Conservation (phyloP, 2,888 invertebrate genomes). For the Barypeithes pellucidus region DNA sequence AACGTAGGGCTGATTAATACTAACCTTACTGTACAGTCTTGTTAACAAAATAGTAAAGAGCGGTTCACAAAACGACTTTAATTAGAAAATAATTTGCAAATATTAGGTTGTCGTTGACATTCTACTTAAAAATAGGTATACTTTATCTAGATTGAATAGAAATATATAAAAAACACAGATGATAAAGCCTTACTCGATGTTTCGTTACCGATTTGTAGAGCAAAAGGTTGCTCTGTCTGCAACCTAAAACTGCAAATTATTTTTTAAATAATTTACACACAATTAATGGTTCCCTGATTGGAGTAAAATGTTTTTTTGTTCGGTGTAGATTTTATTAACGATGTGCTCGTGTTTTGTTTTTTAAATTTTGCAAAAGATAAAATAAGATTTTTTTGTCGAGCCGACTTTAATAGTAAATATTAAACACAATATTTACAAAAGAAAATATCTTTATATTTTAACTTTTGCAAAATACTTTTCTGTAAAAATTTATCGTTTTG, state of each 20-base stretch:
- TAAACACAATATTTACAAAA: too few relatives aligned
- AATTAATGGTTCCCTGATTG: constrained; percentile 60
- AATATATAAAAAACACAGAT: too few relatives aligned
- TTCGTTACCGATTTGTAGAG: too few relatives aligned
- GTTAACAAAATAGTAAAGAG: not conserved
- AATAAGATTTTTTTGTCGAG: too few relatives aligned
- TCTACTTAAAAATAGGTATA: too few relatives aligned
- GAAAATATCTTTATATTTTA: too few relatives aligned
- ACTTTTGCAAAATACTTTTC: constrained; percentile 32
- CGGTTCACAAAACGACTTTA: not conserved
- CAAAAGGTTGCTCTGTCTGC: too few relatives aligned
- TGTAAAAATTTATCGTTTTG: constrained; percentile 54
- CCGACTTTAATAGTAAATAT: too few relatives aligned
- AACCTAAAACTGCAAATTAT: constrained; percentile 6
- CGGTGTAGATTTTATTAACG: constrained; percentile 19
- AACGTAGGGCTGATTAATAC: not conserved
- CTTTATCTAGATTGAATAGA: too few relatives aligned
- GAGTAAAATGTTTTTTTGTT: constrained; percentile 43
- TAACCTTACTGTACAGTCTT: not conserved
- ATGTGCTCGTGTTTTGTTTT: constrained; percentile 1
- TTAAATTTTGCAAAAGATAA: constrained; percentile 22
- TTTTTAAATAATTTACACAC: not conserved
- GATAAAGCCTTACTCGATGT: too few relatives aligned
- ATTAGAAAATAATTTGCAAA: constrained; percentile 6
- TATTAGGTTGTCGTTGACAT: not conserved